Conservation (phyloP, 2,797 vertebrate species). For the Pseudocheirus occidentalis region DNA sequence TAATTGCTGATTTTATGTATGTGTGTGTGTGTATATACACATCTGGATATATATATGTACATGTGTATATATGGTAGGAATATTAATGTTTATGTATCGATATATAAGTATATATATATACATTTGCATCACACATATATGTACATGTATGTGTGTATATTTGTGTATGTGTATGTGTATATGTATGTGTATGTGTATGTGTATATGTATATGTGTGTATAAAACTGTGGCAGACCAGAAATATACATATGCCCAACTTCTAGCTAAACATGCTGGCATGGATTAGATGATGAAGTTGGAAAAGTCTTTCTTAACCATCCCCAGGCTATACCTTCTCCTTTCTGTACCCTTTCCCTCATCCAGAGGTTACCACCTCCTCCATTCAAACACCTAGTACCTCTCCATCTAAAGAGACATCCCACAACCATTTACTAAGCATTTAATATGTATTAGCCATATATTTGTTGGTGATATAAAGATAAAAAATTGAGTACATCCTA, state of each 20-base stretch:
- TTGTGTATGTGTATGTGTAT: no score
- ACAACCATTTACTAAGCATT: not conserved
- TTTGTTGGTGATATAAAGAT: not conserved
- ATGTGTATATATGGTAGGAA: not conserved
- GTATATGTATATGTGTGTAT: no score
- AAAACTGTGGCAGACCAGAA: not conserved
- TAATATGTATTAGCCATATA: not conserved
- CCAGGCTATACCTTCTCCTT: not conserved
- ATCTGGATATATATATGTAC: not conserved
- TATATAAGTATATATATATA: no score
- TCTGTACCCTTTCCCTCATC: no score
- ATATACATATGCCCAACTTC: not conserved
- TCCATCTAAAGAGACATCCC: not conserved
- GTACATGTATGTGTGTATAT: not conserved
- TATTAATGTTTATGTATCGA: no score
- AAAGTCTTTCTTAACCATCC: not conserved
- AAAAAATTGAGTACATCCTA: not conserved
- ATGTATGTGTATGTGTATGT: not conserved
- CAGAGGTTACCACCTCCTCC: not conserved
- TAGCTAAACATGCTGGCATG: not conserved
- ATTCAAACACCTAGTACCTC: not conserved
- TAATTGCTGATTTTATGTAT: not conserved
- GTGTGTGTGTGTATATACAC: fast-evolving
- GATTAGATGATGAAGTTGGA: not conserved
- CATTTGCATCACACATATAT: no score